Conservation (phyloP, 2,797 vertebrate genomes). For the Danio aesculapii region DNA sequence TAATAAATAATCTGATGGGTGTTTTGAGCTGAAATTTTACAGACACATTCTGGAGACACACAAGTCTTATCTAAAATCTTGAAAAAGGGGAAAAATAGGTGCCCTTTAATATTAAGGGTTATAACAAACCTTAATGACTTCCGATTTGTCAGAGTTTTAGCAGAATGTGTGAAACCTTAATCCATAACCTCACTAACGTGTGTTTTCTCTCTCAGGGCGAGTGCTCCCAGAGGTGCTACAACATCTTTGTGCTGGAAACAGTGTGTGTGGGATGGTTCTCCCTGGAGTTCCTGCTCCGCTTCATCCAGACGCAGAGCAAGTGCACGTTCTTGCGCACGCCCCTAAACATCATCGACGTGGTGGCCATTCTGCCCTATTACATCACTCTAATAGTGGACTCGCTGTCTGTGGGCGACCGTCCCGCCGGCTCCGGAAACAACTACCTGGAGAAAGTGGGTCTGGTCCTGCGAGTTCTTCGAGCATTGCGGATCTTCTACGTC, state of each 20-base stretch:
- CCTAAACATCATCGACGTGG: conserved; percentile 91
- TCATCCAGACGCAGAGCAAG: conserved; percentile 94
- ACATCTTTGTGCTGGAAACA: conserved; percentile 95
- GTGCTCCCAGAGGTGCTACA: conserved; percentile 89
- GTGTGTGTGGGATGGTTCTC: conserved; percentile 98
- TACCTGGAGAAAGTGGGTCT: conserved; percentile 93
- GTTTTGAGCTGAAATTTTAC: no score
- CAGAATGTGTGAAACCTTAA: background rate
- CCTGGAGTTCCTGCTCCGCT: conserved; percentile 92
- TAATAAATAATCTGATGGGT: no score
- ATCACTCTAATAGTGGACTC: conserved; percentile 89
- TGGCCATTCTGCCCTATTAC: conserved; percentile 96
- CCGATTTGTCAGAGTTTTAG: background rate
- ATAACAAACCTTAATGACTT: no score
- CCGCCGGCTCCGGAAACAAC: conserved; percentile 83
- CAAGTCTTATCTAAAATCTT: no score
- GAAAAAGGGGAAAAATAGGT: no score
- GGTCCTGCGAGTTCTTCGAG: conserved; percentile 90
- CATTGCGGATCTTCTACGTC: conserved; percentile 93
- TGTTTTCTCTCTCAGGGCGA: conserved; percentile 83
- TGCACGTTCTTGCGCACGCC: conserved; percentile 93
- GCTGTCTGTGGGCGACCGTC: conserved; percentile 78
- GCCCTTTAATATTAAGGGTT: no score
- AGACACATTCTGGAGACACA: no score
- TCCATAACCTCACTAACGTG: background rate